These are phyloP conservation scores for Pseudonaja textilis DNA, from an alignment of 2,113 vertebrate species.

Conservation along the genomic window DNA sequence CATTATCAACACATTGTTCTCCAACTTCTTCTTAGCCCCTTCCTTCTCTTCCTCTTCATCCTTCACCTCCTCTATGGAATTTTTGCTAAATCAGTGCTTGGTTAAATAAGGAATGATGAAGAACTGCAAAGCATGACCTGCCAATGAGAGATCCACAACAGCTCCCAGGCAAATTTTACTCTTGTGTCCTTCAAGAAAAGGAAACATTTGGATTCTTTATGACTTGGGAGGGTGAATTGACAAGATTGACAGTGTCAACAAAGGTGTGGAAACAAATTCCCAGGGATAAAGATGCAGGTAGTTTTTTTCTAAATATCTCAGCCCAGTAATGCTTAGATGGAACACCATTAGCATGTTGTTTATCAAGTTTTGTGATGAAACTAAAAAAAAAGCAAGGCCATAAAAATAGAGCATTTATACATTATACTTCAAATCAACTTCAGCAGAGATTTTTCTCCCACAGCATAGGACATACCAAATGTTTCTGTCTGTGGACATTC, in stretches of 20 bases:
- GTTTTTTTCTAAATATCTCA: not conserved
- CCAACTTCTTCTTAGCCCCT: not conserved
- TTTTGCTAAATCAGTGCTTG: not conserved
- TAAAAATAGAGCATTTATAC: not conserved
- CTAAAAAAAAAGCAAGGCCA: not conserved
- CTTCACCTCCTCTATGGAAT: not conserved
- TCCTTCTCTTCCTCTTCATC: slow-evolving; percentile 25
- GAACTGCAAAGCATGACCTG: not conserved
- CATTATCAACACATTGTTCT: not conserved
- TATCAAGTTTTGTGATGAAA: not conserved
- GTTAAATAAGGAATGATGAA: slow-evolving; percentile 5
- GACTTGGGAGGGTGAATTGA: not conserved
- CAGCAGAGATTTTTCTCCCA: not conserved
- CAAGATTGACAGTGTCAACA: slow-evolving; percentile 8
- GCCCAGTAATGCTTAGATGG: not conserved
- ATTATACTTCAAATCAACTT: not conserved
- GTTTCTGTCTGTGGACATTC: not conserved
- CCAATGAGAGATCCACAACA: slow-evolving; percentile 22
- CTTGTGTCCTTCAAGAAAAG: not conserved
- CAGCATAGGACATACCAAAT: not conserved
- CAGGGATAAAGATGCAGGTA: no score
- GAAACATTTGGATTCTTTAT: not conserved
- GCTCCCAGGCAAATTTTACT: slow-evolving; percentile 13
- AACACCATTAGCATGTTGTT: not conserved
- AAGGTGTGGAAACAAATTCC: not conserved